phyloP scores from a whole-genome alignment of 2,888 invertebrate species.

The Ptycholaimellus sp. region DNA sequence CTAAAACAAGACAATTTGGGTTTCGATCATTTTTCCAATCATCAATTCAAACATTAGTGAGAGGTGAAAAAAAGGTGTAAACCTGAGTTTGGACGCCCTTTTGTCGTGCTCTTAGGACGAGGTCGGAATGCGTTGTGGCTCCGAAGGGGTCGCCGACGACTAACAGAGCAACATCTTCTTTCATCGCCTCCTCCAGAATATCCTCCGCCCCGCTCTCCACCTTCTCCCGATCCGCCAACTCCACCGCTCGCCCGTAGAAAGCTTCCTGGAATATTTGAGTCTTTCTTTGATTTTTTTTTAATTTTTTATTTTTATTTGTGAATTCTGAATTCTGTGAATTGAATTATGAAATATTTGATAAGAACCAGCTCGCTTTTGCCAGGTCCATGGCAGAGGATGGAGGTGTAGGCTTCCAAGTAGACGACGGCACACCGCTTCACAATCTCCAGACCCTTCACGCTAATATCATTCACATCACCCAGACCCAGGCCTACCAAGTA shows the following conservation, averaged over 20 bases:
- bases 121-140: conserved; percentile 89
- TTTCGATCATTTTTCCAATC: background rate
- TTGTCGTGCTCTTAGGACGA: conserved; percentile 64
- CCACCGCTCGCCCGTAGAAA: too few species aligned
- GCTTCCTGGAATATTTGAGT: too few species aligned
- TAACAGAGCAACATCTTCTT: conserved; percentile 52
- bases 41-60: background rate
- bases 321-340: background rate
- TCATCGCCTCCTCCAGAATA: conserved; percentile 48
- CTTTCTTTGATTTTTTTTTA: too few species aligned
- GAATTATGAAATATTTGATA: conserved; percentile 3
- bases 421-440: conserved; percentile 60
- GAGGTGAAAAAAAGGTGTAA: background rate
- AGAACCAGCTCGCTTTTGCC: conserved; percentile 26
- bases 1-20: conserved; percentile 26
- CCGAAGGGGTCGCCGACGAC: conserved; percentile 94
- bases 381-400: conserved; percentile 45
- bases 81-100: too few species aligned
- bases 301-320: background rate
- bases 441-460: conserved; percentile 73
- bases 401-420: conserved; percentile 85
- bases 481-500: conserved; percentile 82
- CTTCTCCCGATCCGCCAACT: too few species aligned
- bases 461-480: conserved; percentile 80
- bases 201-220: too few species aligned